Conservation (phyloP, 2,797 vertebrate genomes). For the Pseudotriccus pelzelni region DNA sequence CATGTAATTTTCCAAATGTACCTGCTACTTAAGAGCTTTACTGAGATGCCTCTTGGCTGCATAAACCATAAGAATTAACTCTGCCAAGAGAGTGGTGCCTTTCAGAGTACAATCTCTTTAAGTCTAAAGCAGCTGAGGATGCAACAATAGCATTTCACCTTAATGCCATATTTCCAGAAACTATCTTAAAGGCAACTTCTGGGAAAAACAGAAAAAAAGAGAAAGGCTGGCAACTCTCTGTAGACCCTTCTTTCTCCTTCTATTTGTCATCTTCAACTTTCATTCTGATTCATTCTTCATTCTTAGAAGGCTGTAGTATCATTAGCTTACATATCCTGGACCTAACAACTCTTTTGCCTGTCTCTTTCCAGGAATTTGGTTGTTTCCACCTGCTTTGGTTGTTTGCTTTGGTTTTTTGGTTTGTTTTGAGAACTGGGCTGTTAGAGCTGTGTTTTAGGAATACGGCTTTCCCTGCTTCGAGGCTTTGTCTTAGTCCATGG, state of each 20-base stretch:
- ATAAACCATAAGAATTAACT: background rate
- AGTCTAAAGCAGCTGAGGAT: background rate
- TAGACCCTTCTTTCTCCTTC: background rate
- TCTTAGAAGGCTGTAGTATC: background rate
- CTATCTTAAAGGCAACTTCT: background rate
- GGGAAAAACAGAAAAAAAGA: background rate
- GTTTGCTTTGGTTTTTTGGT: background rate
- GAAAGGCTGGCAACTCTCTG: background rate
- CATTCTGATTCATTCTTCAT: background rate
- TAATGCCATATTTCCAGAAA: background rate
- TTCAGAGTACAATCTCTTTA: background rate
- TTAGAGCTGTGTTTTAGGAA: background rate
- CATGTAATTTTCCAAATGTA: background rate
- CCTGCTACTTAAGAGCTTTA: background rate
- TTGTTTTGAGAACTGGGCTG: background rate
- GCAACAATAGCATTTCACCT: background rate
- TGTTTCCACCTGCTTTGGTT: background rate
- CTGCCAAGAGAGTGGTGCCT: background rate
- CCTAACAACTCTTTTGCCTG: background rate
- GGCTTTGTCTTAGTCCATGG: background rate
- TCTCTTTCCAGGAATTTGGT: background rate
- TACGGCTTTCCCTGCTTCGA: background rate
- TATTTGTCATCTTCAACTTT: background rate
- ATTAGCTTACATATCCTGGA: background rate
- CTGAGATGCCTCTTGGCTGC: background rate